Evolutionary conservation across 2,888 invertebrate species (phyloP).

Genomic region (Chironomus riparius): DNA sequence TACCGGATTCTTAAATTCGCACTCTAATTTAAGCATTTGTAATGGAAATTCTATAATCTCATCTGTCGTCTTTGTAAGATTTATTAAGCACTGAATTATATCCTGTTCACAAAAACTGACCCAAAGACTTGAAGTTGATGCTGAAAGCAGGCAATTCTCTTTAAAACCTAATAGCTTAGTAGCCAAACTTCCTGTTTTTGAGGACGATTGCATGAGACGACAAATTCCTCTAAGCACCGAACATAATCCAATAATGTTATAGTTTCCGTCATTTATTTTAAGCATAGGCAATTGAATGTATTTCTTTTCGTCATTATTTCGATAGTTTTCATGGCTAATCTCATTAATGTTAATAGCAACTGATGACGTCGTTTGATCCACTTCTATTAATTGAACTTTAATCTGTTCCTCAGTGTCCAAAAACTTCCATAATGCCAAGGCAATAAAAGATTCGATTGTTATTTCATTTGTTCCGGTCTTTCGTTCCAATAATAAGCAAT

Average conservation of each 20-base stretch:
- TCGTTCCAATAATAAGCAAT: background rate
- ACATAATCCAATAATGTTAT: conserved; percentile 12
- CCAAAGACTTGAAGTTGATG: conserved; percentile 79
- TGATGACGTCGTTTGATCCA: background rate
- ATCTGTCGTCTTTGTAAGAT: conserved; percentile 35
- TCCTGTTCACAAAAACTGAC: conserved; percentile 88
- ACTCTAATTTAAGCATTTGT: conserved; percentile 70
- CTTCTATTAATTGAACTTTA: background rate
- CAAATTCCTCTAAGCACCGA: conserved; percentile 31
- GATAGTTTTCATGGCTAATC: background rate
- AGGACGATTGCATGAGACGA: background rate
- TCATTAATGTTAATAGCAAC: background rate
- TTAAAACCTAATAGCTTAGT: conserved; percentile 64
- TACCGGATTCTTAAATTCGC: conserved; percentile 74
- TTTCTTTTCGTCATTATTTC: background rate
- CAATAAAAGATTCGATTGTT: conserved; percentile 2
- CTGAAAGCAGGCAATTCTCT: conserved; percentile 67
- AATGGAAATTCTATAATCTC: conserved; percentile 47
- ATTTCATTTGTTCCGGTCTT: background rate
- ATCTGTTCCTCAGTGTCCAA: background rate
- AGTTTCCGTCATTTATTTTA: conserved; percentile 31
- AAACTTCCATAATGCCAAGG: conserved; percentile 1
- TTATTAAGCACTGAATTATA: conserved; percentile 52
- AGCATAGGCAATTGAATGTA: conserved; percentile 4
- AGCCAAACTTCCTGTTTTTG: background rate